Base-by-base conservation (phyloP, 2,113 vertebrate species). In the Halcyon senegalensis region DNA sequence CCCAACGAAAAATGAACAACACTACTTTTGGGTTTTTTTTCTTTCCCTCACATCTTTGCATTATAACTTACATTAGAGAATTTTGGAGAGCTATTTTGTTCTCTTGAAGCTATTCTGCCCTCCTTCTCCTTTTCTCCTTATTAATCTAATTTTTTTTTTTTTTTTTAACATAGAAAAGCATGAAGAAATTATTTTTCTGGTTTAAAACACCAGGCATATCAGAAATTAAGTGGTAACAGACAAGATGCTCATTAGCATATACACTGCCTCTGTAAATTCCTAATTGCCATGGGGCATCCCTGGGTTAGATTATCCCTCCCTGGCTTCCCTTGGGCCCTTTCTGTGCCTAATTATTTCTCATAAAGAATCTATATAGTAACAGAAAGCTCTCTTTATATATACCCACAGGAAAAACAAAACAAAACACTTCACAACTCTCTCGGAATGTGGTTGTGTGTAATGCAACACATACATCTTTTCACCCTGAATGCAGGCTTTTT, bases 321-420 rank as follows among this genome's bases (percentile, higher is more conserved):
- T 23, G 20, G 16, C 11, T 93, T 89, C 83, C 79, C 53, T 53
- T 1, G 17, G 35, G 83, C 48, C 60, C 73, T 63, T 75, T 90
- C 80, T 84, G 44, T 6, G 7, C 51, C 83, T 90, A 78, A 92
- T 95, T 81, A 78, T 94, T 90, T 93, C 59, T 84, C 68, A 81
- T 96, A 72, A 89, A 87, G 51, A 46, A 92, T 59, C 64, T 60
- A 23, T 75, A 87, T 82, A 78, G 43, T 90, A 87, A 51, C 56
- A 86, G 82, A 78, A 85, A 94, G 10, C 30, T 88, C 48, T 86
- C 39, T 90, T 66, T 24, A 2, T 75, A 62, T 44, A 68, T n/a
- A 74, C 59, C 41, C 53, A 39, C 19, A 68, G 46, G 78, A 91
- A 87, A 94, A 93, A 3, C 48, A 51, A 50, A 50, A 27, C 44